These are phyloP conservation scores for Lucilia sericata DNA, from an alignment of 1,140 invertebrate species.

Conservation along the genomic window DNA sequence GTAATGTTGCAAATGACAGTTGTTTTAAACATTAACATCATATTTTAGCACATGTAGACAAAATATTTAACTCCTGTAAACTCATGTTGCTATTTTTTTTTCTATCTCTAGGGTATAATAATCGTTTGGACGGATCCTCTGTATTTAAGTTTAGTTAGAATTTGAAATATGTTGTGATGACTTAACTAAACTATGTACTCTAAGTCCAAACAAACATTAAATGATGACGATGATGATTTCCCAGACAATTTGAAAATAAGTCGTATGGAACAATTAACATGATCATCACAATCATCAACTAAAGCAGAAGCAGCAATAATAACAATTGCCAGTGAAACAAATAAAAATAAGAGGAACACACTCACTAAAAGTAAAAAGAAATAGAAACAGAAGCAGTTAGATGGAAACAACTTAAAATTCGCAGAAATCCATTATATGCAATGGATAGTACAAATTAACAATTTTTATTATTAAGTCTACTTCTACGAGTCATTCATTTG, in stretches of 20 bases:
- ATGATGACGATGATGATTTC: slow-evolving; percentile 21
- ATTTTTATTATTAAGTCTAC: slow-evolving; percentile 35
- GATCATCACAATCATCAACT: slow-evolving; percentile 24
- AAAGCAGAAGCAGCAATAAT: background rate
- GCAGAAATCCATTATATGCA: slow-evolving; percentile 41
- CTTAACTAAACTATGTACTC: slow-evolving; percentile 20
- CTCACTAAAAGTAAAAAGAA: too few relatives aligned
- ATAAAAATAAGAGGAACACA: background rate
- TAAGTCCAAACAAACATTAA: background rate
- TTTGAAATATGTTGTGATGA: slow-evolving; percentile 38
- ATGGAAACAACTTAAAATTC: slow-evolving; percentile 32
- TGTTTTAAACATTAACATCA: slow-evolving; percentile 34
- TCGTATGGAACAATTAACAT: slow-evolving; percentile 33
- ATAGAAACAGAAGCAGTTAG: slow-evolving; percentile 32
- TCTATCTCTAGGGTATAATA: slow-evolving; percentile 15
- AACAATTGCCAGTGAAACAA: background rate
- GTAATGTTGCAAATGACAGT: slow-evolving; percentile 8
- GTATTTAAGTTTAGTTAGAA: background rate
- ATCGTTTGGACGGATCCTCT: background rate
- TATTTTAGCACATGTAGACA: slow-evolving; percentile 36
- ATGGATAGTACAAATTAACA: slow-evolving; percentile 42
- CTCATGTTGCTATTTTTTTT: background rate
- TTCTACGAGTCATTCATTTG: background rate
- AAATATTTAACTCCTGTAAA: slow-evolving; percentile 36
- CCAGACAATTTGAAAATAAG: slow-evolving; percentile 28